Evolutionary conservation across 1,140 invertebrate species (phyloP).

Genomic region (Drosophila albomicans): DNA sequence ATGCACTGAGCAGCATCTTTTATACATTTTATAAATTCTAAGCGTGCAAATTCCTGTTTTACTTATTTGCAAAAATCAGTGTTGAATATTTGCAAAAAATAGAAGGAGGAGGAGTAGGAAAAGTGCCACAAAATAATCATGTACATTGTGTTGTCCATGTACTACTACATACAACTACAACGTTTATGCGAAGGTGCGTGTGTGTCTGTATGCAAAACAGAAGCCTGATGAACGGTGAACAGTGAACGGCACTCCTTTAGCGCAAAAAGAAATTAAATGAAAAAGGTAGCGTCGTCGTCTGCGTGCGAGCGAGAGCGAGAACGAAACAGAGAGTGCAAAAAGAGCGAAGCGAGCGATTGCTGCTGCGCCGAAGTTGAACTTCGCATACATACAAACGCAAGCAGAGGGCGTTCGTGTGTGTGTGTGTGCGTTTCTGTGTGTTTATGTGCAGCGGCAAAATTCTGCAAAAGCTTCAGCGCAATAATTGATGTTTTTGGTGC

Average conservation of each 20-base stretch:
- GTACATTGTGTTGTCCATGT: constrained; percentile 28
- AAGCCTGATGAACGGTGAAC: constrained; percentile 31
- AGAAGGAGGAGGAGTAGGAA: constrained; percentile 33
- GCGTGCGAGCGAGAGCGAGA: constrained; percentile 31
- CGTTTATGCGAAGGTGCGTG: not conserved
- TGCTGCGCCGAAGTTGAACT: constrained; percentile 74
- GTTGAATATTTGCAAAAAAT: constrained; percentile 24
- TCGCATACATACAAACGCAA: constrained; percentile 42
- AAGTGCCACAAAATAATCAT: constrained; percentile 44
- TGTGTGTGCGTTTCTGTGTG: constrained; percentile 13
- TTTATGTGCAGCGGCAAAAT: constrained; percentile 24
- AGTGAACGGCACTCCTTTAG: constrained; percentile 77
- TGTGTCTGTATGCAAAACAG: constrained; percentile 61
- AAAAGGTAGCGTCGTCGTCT: constrained; percentile 42
- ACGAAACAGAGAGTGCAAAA: constrained; percentile 38
- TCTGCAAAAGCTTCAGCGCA: constrained; percentile 10
- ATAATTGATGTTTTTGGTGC: constrained; percentile 22
- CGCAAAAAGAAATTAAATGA: constrained; percentile 61
- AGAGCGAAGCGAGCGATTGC: constrained; percentile 38
- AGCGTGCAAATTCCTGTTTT: not conserved
- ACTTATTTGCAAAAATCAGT: constrained; percentile 5
- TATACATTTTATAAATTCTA: constrained; percentile 16
- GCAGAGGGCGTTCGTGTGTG: constrained; percentile 12
- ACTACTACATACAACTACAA: not conserved
- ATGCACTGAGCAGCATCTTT: not conserved